A percentile compares a stretch with the other conserved stretches of the same genome.
phyloP scores from a whole-genome alignment of 2,797 vertebrate species.

The Rhinatrema bivittatum region DNA sequence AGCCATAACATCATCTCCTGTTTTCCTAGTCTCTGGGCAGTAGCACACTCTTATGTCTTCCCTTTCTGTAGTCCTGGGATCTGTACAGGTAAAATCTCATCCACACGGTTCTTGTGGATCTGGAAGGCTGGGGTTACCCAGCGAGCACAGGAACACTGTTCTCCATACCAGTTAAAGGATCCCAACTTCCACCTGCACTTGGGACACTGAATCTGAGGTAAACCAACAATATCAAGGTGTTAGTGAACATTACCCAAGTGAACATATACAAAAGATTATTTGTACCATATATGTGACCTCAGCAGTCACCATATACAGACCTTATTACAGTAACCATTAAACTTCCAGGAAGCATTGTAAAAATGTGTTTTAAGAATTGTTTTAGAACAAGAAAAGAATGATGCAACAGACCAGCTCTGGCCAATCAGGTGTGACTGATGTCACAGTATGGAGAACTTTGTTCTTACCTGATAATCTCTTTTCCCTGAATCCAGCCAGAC shows the following conservation, averaged over 20 bases:
- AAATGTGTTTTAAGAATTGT: no score
- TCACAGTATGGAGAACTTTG: no score
- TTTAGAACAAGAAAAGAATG: no score
- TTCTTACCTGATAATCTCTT: no score
- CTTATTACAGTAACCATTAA: no score
- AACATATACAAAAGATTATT: not conserved
- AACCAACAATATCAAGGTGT: slow-evolving; percentile 6
- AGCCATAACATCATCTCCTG: not conserved
- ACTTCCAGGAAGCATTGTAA: no score
- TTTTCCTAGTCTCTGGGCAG: no score
- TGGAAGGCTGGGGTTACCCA: slow-evolving; percentile 92
- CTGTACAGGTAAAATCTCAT: slow-evolving; percentile 65
- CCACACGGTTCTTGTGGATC: slow-evolving; percentile 85
- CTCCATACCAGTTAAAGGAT: slow-evolving; percentile 88
- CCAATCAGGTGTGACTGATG: no score
- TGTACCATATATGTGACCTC: not conserved
- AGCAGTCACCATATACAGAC: no score
- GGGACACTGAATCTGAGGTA: slow-evolving; percentile 82
- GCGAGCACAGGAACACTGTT: slow-evolving; percentile 85
- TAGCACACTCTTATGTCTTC: slow-evolving; percentile 16
- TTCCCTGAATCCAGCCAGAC: no score
- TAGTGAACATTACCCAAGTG: not conserved
- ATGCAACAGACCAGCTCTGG: no score
- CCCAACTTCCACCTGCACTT: slow-evolving; percentile 84
- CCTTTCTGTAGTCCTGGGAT: slow-evolving; percentile 24